Evolutionary conservation across 2,888 invertebrate species (phyloP), one percentile per base, ranked within the genome.

Genomic region (Tetranychus truncatus): DNA sequence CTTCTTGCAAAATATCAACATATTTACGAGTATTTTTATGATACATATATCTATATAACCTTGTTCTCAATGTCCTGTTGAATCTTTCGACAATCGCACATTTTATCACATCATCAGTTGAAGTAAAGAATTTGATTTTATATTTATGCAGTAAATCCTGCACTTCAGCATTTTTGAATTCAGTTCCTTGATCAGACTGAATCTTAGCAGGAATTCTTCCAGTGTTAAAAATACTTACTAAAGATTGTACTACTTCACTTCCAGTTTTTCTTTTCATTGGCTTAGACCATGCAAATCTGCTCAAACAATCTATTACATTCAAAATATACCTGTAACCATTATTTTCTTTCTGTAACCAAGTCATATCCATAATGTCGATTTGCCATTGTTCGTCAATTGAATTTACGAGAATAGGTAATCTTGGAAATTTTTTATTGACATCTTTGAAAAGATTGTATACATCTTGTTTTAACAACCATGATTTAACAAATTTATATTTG

Each of bases 51-150:
- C 72, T 8, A 24, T 72, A 81, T 75, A 81, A 78, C 75, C 77
- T 78, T 81, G 18, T 81, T 66, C 7, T 80, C 81, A 67, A 8
- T 21, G 67, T n/a, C 74, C 80, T 73, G 76, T 80, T 80, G 9
- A 80, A 80, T 5, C 81, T 73, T 77, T 82, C 81, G 1, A 80
- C 79, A 7, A 81, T 76, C 3, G 78, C 76, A 1, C 80, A 80
- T 77, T 82, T 81, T 7, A 79, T 78, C 46, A 80, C 80, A 6
- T 78, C 78, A 76, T 78, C 76, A 1, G 79, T 79, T 5, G 78
- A 78, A 20, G 44, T 66, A 45, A 79, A 79, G 76, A 77, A 79
- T n/a, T n/a, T n/a, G n/a, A n/a, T n/a, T n/a, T n/a, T n/a, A n/a
- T n/a, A n/a, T n/a, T n/a, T n/a, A n/a, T n/a, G n/a, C n/a, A n/a